Evolutionary conservation across 2,888 invertebrate species (phyloP).

Genomic region (Dasysyrphus tricinctus): DNA sequence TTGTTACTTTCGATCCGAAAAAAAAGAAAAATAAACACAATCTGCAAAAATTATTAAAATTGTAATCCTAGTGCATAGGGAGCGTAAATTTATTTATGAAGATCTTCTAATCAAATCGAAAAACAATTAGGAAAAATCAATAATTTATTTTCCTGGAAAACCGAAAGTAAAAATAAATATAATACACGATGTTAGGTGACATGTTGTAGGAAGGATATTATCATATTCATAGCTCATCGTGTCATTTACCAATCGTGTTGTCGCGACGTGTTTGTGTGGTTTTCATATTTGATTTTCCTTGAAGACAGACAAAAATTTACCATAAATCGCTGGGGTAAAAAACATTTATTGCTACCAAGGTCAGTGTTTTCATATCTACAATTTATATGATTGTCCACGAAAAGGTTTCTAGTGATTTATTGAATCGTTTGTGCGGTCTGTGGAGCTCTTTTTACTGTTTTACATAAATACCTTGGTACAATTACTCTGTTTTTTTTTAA

Average conservation of each 20-base stretch:
- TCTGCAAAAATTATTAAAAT: background rate
- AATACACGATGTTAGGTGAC: constrained; percentile 11
- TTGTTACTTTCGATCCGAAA: background rate
- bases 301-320: background rate
- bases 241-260: constrained; percentile 15
- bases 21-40: background rate
- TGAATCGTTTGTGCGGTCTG: constrained; percentile 36
- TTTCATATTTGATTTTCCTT: constrained; percentile 3
- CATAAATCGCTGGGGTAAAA: background rate
- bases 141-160: constrained; percentile 3
- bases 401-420: constrained; percentile 50
- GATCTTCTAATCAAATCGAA: background rate
- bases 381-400: constrained; percentile 56
- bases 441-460: constrained; percentile 4
- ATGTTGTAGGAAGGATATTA: constrained; percentile 44
- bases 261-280: constrained; percentile 42
- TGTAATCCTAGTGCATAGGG: background rate
- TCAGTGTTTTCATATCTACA: constrained; percentile 42
- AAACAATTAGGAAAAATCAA: background rate
- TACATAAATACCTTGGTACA: constrained; percentile 14
- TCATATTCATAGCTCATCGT: constrained; percentile 30
- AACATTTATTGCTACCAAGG: constrained; percentile 55
- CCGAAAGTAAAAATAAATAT: background rate
- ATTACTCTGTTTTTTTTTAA: background rate
- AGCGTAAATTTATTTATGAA: background rate